These are phyloP conservation scores for Drosophila parvula DNA, from an alignment of 1,140 invertebrate genomes.

Conservation along the genomic window DNA sequence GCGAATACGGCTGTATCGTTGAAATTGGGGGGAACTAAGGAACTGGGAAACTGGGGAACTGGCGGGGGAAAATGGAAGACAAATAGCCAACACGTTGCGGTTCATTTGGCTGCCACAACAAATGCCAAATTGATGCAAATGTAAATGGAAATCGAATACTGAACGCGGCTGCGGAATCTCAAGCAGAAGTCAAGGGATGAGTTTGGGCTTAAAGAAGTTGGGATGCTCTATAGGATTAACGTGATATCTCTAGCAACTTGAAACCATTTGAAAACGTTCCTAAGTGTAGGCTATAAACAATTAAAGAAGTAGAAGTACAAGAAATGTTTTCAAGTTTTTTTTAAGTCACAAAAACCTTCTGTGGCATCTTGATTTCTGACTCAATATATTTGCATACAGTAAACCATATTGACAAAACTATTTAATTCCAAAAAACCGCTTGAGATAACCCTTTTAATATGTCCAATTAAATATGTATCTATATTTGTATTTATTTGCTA, in stretches of 20 bases:
- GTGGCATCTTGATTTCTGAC: background rate
- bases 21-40: background rate
- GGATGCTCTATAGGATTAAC: conserved; percentile 5
- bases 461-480: background rate
- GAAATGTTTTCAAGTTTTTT: no score
- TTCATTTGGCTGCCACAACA: conserved; percentile 69
- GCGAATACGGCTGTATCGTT: conserved; percentile 2
- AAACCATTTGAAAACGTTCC: background rate
- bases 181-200: conserved; percentile 29
- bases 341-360: background rate
- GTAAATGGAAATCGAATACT: conserved; percentile 53
- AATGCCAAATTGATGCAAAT: conserved; percentile 73
- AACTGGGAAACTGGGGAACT: background rate
- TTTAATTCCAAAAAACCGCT: no score
- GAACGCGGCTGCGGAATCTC: conserved; percentile 54
- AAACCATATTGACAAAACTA: no score
- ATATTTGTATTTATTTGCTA: background rate
- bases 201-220: background rate
- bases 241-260: background rate
- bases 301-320: no score
- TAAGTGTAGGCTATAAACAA: no score
- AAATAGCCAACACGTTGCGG: conserved; percentile 56
- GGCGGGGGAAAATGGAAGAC: conserved; percentile 36
- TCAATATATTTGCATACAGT: no score
- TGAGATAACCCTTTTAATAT: background rate